phyloP scores from a whole-genome alignment of 2,888 invertebrate species.

The Esperia sulphurella region DNA sequence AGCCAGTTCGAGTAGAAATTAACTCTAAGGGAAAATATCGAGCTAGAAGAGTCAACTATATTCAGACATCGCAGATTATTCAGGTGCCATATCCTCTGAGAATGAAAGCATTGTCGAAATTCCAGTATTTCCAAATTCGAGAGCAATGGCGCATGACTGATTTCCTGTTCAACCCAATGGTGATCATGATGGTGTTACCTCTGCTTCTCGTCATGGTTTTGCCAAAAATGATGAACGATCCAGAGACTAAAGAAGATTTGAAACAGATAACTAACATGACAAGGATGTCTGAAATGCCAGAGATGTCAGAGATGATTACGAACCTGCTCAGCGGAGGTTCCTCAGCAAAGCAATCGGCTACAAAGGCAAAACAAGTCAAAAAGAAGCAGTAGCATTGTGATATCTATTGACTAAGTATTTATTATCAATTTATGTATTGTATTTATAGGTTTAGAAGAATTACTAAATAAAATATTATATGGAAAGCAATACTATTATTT shows the following conservation, averaged over 20 bases:
- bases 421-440: constrained; percentile 29
- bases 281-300: constrained; percentile 93
- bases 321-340: constrained; percentile 88
- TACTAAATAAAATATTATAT: constrained; percentile 24
- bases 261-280: constrained; percentile 92
- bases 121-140: constrained; percentile 93
- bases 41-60: constrained; percentile 95
- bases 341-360: constrained; percentile 58
- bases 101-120: constrained; percentile 89
- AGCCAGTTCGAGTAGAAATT: constrained; percentile 97
- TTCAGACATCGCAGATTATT: constrained; percentile 93
- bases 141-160: constrained; percentile 99
- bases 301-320: constrained; percentile 97
- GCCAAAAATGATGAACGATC: constrained; percentile 98
- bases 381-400: constrained; percentile 57
- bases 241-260: constrained; percentile 97
- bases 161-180: constrained; percentile 98
- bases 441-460: constrained; percentile 1
- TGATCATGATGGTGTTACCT: constrained; percentile 98
- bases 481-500: no score
- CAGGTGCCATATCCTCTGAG: constrained; percentile 96
- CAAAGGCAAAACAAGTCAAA: constrained; percentile 70
- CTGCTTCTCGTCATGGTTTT: constrained; percentile 93
- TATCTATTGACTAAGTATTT: constrained; percentile 29
- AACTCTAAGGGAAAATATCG: constrained; percentile 98